phyloP scores from a whole-genome alignment of 2,797 vertebrate species.

The Vultur gryphus region DNA sequence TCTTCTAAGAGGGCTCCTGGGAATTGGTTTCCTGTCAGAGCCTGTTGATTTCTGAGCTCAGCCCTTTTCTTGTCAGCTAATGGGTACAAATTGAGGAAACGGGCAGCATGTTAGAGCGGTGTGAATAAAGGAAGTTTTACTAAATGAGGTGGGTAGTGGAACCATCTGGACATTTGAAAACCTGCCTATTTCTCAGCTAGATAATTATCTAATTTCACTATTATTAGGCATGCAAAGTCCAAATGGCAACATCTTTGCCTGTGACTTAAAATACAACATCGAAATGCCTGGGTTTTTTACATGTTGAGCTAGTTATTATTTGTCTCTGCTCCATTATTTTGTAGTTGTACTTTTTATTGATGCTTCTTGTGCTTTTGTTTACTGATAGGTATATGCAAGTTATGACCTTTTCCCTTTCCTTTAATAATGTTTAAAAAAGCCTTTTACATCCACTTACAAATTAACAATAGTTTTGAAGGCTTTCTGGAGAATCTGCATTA shows the following conservation, averaged over 20 bases:
- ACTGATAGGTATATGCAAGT: neutral
- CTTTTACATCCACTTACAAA: neutral
- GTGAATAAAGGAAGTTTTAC: slow-evolving; percentile 64
- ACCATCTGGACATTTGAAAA: slow-evolving; percentile 70
- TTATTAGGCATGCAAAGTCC: slow-evolving; percentile 35
- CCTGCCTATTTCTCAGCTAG: slow-evolving; percentile 63
- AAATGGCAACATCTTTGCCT: slow-evolving; percentile 23
- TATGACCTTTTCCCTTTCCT: neutral
- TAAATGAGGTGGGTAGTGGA: slow-evolving; percentile 65
- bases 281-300: neutral
- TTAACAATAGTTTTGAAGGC: neutral
- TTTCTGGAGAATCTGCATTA: neutral
- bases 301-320: neutral
- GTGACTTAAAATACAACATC: neutral
- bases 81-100: slow-evolving; percentile 67
- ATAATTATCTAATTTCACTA: slow-evolving; percentile 63
- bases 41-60: slow-evolving; percentile 58
- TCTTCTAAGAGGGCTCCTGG: slow-evolving; percentile 25
- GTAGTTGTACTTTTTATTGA: neutral
- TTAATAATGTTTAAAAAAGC: neutral
- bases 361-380: neutral
- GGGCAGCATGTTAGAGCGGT: slow-evolving; percentile 50
- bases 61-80: slow-evolving; percentile 58
- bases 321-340: neutral
- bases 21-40: slow-evolving; percentile 55